Evolutionary conservation across 2,797 vertebrate species (phyloP).

Genomic region (Pangasius sanitwongsei): DNA sequence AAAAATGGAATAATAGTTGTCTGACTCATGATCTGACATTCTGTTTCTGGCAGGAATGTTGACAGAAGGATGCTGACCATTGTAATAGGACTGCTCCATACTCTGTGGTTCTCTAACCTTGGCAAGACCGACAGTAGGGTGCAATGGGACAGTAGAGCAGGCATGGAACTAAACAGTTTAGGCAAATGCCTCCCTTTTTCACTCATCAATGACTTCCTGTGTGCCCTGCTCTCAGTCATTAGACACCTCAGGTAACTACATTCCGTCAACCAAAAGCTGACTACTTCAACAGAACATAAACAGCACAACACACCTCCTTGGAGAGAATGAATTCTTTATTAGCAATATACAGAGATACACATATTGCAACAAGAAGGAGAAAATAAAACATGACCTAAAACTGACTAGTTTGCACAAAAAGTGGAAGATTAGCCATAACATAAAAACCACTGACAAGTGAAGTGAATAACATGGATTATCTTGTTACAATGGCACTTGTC

Average conservation of each 20-base stretch:
- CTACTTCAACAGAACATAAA: not conserved
- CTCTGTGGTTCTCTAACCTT: conserved; percentile 86
- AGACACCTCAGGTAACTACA: conserved; percentile 80
- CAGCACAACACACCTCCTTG: not conserved
- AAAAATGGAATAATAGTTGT: not conserved
- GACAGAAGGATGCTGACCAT: conserved; percentile 75
- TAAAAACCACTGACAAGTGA: no score
- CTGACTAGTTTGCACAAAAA: not conserved
- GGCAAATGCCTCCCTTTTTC: conserved; percentile 85
- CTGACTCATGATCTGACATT: not conserved
- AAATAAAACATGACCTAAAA: not conserved
- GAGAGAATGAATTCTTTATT: not conserved
- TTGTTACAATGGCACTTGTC: no score
- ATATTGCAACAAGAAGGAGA: not conserved
- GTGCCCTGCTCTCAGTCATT: conserved; percentile 70
- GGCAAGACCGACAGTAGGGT: conserved; percentile 71
- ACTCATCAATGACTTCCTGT: conserved; percentile 85
- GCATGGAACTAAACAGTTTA: conserved; percentile 49
- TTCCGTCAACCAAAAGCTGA: not conserved
- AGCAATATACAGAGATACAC: not conserved
- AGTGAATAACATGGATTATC: no score
- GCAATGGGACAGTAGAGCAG: not conserved
- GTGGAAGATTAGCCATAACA: not conserved
- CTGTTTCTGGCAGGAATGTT: conserved; percentile 72
- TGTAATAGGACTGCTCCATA: conserved; percentile 81